Base-by-base conservation (phyloP, 30 jellyfish, hydroid and myxozoan genomes). In the Chrysaora quinquecirrha region DNA sequence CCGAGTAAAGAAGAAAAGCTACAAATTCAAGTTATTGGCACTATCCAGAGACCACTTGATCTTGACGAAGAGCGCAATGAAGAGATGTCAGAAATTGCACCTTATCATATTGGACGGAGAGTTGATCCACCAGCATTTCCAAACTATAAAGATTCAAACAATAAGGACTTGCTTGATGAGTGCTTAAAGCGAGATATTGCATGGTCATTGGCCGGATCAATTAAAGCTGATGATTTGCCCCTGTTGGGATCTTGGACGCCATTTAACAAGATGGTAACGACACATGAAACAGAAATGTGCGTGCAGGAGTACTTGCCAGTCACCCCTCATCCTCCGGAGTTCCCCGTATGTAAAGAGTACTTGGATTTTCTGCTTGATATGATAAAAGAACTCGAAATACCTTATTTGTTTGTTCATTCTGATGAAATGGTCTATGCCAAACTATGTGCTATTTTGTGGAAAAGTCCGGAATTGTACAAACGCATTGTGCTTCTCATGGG, bases 381-480 rank as follows among this genome's bases (percentile, higher is more conserved):
- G 0, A 47, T 54, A 12, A 2, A 74, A 28, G 50, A 46, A 9
- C 56, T 74, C 30, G 75, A 74, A 24, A 48, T 74, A 30, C 67
- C 67, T 34, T n/a, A n/a, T n/a, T n/a, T n/a, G n/a, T n/a, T n/a
- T n/a, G n/a, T n/a, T n/a, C n/a, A n/a, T n/a, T n/a, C n/a, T n/a
- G n/a, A n/a, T n/a, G n/a, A n/a, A n/a, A n/a, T n/a, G n/a, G n/a
- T n/a, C n/a, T n/a, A n/a, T n/a, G n/a, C n/a, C n/a, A n/a, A n/a
- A n/a, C n/a, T n/a, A n/a, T n/a, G n/a, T n/a, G n/a, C n/a, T n/a
- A 80, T 80, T 32, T 19, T 80, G 67, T 67, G 90, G 84, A 78
- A 78, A 27, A 78, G 62, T 28, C 29, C 1, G 12, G 84, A 61
- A 9, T 71, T 71, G 25, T 74, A 74, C 76, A 2, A 43, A 2